Percentiles rank a stretch among this genome's conserved stretches.
Evolutionary conservation across 2,113 vertebrate species (phyloP).

Genomic region (Motacilla tschutschensis): DNA sequence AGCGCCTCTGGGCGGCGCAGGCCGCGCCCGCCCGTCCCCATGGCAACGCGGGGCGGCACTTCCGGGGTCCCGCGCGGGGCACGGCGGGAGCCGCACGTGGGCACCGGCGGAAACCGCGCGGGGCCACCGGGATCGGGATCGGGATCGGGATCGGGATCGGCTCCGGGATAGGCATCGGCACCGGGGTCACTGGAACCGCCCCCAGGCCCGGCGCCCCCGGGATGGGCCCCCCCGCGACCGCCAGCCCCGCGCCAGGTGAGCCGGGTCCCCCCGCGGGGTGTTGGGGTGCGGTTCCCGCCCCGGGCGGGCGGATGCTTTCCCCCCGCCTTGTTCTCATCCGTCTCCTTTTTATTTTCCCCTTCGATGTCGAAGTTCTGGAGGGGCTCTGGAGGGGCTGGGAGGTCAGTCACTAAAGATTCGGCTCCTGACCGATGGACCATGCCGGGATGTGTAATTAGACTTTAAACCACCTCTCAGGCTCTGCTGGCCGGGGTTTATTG

Average conservation of each 20-base stretch:
- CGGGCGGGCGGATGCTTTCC: not conserved
- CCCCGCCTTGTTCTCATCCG: not conserved
- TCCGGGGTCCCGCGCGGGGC: conserved; percentile 2
- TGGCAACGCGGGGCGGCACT: not conserved
- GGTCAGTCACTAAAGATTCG: not conserved
- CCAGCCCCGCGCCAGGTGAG: not conserved
- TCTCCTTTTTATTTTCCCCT: not conserved
- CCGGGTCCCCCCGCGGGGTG: not conserved
- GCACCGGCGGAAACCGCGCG: not conserved
- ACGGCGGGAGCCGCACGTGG: not conserved
- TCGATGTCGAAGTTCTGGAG: not conserved
- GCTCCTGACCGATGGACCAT: not conserved
- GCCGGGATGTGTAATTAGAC: rapidly evolving
- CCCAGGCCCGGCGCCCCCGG: too few relatives aligned
- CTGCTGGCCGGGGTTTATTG: rapidly evolving
- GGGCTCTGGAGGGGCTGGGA: not conserved
- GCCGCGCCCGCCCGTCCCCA: not conserved
- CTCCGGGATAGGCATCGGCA: too few relatives aligned
- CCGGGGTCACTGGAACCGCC: not conserved
- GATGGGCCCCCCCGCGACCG: not conserved
- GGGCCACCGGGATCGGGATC: not conserved
- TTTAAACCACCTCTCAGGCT: not conserved
- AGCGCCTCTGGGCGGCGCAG: not conserved
- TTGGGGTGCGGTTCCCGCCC: not conserved
- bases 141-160: rapidly evolving